Evolutionary conservation across 2,113 vertebrate genomes (phyloP).

Genomic region (Blennius ocellaris): DNA sequence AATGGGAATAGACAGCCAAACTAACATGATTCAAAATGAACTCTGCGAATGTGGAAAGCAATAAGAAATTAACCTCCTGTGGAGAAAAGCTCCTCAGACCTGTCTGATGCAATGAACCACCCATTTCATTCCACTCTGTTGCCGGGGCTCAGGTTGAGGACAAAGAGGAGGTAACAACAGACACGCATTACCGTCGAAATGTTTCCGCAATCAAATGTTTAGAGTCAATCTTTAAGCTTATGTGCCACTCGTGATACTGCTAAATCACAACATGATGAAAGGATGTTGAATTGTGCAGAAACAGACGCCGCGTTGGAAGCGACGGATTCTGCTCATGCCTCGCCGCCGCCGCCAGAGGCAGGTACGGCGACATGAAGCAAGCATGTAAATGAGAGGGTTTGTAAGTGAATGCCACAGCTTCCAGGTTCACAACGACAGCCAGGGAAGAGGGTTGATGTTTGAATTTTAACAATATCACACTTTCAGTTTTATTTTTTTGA

Average conservation of each 20-base stretch:
- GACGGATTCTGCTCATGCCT: background rate
- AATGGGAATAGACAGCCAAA: constrained; percentile 78
- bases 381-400: background rate
- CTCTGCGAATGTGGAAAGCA: constrained; percentile 65
- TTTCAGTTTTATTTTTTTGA: no score
- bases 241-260: background rate
- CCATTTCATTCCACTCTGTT: constrained; percentile 69
- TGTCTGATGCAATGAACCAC: constrained; percentile 72
- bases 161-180: constrained; percentile 56
- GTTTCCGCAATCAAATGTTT: constrained; percentile 37
- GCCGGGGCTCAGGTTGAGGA: constrained; percentile 46
- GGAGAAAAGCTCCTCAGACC: constrained; percentile 73
- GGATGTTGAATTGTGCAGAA: constrained; percentile 10
- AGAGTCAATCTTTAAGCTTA: constrained; percentile 18
- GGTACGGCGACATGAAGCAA: background rate
- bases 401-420: no score
- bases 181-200: constrained; percentile 39
- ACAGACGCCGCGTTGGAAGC: constrained; percentile 5
- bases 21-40: constrained; percentile 79
- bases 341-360: constrained; percentile 6
- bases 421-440: background rate
- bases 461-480: no score
- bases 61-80: constrained; percentile 77
- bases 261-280: constrained; percentile 6
- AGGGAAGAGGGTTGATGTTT: background rate